Conservation (phyloP, 2,888 invertebrate species). For the Epirrhoe tristata region DNA sequence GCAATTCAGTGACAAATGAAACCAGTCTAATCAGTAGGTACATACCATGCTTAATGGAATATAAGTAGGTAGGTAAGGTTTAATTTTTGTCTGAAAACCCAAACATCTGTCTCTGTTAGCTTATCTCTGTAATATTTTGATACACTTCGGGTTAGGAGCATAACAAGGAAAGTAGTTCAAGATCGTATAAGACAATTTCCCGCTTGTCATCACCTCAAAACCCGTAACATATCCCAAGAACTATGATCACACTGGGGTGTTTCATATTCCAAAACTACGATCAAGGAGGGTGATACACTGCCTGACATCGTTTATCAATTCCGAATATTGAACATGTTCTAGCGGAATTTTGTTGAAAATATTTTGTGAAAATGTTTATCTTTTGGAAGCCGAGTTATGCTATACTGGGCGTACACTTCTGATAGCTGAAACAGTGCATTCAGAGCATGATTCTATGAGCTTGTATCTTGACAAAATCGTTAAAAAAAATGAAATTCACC, state of each 20-base stretch:
- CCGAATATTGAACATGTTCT: conserved; percentile 32
- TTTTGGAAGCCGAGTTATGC: background rate
- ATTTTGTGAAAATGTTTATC: conserved; percentile 29
- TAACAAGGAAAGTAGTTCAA: conserved; percentile 10
- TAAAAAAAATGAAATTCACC: too few relatives aligned
- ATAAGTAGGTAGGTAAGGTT: too few relatives aligned
- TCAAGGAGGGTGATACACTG: conserved; percentile 19
- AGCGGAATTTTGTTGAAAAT: conserved; percentile 24
- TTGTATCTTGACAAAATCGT: too few relatives aligned
- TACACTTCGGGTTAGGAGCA: background rate
- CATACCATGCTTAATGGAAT: too few relatives aligned
- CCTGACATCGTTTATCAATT: conserved; percentile 43
- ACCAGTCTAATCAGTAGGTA: too few relatives aligned
- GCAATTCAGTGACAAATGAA: too few relatives aligned
- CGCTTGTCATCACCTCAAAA: conserved; percentile 36
- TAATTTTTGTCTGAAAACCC: too few relatives aligned
- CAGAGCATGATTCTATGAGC: too few relatives aligned
- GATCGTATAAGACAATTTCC: conserved; percentile 34
- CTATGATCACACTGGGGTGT: conserved; percentile 16
- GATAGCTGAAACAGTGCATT: too few relatives aligned
- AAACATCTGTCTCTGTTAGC: background rate
- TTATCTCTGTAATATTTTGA: background rate
- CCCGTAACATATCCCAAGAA: conserved; percentile 13
- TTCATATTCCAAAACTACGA: conserved; percentile 21
- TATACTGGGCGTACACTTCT: too few relatives aligned